Percentiles rank a stretch among this genome's conserved stretches.
phyloP scores from a whole-genome alignment of 2,797 vertebrate species.

The Champsocephalus esox region DNA sequence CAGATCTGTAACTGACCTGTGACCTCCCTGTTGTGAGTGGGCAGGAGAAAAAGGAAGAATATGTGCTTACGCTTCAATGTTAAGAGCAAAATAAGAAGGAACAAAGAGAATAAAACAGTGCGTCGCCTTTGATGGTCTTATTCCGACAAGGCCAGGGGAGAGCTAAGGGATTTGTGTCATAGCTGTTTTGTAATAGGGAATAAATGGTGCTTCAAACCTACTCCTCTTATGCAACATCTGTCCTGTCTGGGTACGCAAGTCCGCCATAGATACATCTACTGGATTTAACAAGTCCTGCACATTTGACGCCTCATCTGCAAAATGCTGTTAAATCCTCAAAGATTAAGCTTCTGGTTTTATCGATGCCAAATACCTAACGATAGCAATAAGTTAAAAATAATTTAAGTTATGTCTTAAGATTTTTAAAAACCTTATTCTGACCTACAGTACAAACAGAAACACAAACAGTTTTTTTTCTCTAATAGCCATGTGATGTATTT shows the following conservation, averaged over 20 bases:
- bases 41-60: neutral
- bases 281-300: too few species aligned
- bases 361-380: neutral
- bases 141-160: neutral
- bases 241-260: neutral
- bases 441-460: too few species aligned
- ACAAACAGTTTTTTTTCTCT: neutral
- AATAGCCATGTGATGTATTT: neutral
- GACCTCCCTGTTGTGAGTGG: neutral
- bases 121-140: neutral
- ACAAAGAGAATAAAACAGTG: neutral
- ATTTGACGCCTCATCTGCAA: too few species aligned
- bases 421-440: neutral
- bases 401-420: neutral
- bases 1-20: slow-evolving; percentile 8
- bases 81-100: neutral
- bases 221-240: neutral
- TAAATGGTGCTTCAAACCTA: neutral
- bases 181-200: neutral
- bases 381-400: neutral
- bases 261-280: rapidly evolving
- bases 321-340: neutral
- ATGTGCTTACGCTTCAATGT: neutral
- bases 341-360: neutral
- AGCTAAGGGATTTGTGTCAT: too few species aligned